phyloP scores from a whole-genome alignment of 2,797 vertebrate genomes.

The Sebastes kiyomatsui region DNA sequence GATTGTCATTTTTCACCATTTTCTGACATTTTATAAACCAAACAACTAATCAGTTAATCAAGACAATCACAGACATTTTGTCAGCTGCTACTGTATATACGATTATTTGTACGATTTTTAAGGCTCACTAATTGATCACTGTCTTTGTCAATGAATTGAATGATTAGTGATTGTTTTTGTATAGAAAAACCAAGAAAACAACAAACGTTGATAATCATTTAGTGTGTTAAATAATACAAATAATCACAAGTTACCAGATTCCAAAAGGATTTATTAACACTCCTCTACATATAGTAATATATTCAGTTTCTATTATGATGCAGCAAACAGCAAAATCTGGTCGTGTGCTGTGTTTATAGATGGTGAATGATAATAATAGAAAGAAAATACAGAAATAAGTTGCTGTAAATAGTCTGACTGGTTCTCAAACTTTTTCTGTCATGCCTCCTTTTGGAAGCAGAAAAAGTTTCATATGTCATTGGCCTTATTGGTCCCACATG shows the following conservation, averaged over 20 bases:
- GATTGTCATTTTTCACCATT: too few relatives aligned
- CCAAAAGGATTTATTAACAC: neutral
- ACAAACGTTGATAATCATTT: neutral
- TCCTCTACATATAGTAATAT: neutral
- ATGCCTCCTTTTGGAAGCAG: neutral
- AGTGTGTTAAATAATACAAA: neutral
- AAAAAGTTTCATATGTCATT: neutral
- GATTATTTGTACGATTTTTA: neutral
- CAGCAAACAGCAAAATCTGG: neutral
- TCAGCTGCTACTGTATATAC: neutral
- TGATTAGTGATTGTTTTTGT: neutral
- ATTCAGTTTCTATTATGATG: neutral
- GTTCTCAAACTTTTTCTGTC: neutral
- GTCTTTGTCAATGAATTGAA: neutral
- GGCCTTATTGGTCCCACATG: neutral
- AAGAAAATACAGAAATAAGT: neutral
- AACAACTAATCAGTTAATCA: rapidly evolving
- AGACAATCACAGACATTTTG: neutral
- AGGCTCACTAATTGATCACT: neutral
- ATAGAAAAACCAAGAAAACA: neutral
- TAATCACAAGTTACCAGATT: neutral
- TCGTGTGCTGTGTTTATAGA: neutral
- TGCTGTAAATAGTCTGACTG: neutral
- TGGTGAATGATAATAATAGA: neutral
- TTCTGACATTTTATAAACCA: too few relatives aligned